phyloP scores from a whole-genome alignment of 92 coral and sea anemone genomes.

The Epizoanthus fatuus region DNA sequence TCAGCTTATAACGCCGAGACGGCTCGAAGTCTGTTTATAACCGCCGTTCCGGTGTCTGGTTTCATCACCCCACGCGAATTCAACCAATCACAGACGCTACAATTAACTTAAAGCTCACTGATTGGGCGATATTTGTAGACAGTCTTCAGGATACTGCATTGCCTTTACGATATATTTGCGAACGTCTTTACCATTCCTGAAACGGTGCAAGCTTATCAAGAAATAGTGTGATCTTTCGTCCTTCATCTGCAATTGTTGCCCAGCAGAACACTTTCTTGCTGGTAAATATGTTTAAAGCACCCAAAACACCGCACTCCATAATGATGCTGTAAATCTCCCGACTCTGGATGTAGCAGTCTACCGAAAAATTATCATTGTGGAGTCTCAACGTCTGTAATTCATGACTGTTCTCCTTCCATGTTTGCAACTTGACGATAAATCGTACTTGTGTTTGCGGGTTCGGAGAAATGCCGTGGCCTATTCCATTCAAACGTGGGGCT shows the following conservation, averaged over 20 bases:
- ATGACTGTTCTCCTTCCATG: constrained; percentile 54
- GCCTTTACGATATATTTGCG: background rate
- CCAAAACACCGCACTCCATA: constrained; percentile 80
- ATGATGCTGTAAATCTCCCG: constrained; percentile 65
- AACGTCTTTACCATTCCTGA: constrained; percentile 22
- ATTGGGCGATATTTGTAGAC: too few species aligned
- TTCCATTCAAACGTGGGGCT: constrained; percentile 43
- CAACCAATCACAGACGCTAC: too few species aligned
- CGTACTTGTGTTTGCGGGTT: constrained; percentile 30
- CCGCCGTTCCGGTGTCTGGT: too few species aligned
- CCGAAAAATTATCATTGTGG: constrained; percentile 39
- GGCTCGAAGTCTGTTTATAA: too few species aligned
- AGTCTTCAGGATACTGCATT: too few species aligned
- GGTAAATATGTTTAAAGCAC: constrained; percentile 36
- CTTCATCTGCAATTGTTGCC: constrained; percentile 60
- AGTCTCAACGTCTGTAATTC: constrained; percentile 59
- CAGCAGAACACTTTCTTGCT: constrained; percentile 70
- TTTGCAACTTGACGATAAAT: constrained; percentile 76
- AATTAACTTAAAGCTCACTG: too few species aligned
- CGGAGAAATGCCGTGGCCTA: constrained; percentile 52
- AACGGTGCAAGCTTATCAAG: constrained; percentile 60
- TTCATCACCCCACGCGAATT: too few species aligned
- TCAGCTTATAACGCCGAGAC: too few species aligned
- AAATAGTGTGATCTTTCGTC: constrained; percentile 59
- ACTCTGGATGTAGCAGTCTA: constrained; percentile 54